These are phyloP conservation scores for Montipora cactus DNA, from an alignment of 64 coral and sea anemone genomes.

Conservation along the genomic window DNA sequence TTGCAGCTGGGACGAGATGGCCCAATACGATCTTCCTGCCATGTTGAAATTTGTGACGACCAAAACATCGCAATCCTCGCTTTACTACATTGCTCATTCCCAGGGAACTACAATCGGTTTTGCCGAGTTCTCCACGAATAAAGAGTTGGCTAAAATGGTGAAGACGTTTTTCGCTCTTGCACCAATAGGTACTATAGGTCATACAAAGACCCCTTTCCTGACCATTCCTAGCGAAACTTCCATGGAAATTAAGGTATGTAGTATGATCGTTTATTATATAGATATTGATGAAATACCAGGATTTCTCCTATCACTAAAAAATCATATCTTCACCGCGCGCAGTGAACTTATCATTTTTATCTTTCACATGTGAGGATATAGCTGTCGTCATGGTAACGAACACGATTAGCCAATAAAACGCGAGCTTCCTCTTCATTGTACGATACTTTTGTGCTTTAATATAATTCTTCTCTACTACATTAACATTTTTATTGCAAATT, in stretches of 20 bases:
- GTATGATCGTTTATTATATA: too few species aligned
- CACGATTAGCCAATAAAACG: too few species aligned
- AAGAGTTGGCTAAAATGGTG: conserved; percentile 71
- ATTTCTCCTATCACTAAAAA: too few species aligned
- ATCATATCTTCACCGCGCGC: too few species aligned
- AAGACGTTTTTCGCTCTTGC: conserved; percentile 82
- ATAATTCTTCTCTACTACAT: too few species aligned
- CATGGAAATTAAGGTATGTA: conserved; percentile 64
- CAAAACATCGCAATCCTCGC: conserved; percentile 61
- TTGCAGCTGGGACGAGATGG: conserved; percentile 91
- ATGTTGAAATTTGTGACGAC: conserved; percentile 80
- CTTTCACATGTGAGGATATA: too few species aligned
- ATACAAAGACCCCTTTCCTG: conserved; percentile 67
- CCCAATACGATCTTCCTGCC: conserved; percentile 87
- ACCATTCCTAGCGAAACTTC: conserved; percentile 57
- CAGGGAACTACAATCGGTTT: conserved; percentile 86
- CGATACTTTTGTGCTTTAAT: too few species aligned
- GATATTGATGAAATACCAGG: too few species aligned
- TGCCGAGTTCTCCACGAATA: conserved; percentile 73
- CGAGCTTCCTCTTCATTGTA: too few species aligned
- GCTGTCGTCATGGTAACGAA: too few species aligned
- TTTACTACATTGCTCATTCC: conserved; percentile 81
- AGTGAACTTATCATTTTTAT: too few species aligned
- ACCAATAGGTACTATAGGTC: conserved; percentile 66
- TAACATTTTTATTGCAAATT: too few species aligned